These are phyloP conservation scores for Esox niger DNA, from an alignment of 2,113 vertebrate species.

Conservation along the genomic window DNA sequence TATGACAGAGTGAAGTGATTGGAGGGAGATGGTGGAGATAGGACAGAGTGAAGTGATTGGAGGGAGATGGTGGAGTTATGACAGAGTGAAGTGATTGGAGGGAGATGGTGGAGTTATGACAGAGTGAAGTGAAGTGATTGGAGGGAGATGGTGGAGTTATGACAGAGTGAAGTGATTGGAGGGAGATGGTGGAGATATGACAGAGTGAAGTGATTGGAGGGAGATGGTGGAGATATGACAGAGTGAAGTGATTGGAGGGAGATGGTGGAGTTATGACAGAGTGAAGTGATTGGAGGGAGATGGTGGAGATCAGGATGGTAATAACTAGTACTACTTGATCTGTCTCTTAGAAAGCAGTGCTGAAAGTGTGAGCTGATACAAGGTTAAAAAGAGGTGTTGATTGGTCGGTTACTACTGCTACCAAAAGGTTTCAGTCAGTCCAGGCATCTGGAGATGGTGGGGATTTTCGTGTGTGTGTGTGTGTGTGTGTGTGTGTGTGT, in stretches of 20 bases:
- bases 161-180: background rate
- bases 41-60: too few species aligned
- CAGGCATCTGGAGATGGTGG: constrained; percentile 40
- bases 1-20: too few species aligned
- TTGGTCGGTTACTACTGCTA: constrained; percentile 53
- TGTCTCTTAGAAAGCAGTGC: background rate
- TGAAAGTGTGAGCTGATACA: constrained; percentile 41
- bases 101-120: background rate
- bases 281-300: background rate
- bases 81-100: too few species aligned
- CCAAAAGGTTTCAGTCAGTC: constrained; percentile 27
- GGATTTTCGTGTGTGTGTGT: background rate
- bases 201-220: background rate
- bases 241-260: background rate
- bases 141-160: background rate
- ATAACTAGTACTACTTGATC: constrained; percentile 26
- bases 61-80: too few species aligned
- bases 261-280: background rate
- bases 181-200: background rate
- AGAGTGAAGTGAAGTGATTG: background rate
- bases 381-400: constrained; percentile 50
- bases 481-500: constrained; percentile 2
- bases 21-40: too few species aligned
- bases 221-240: background rate
- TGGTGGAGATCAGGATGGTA: constrained; percentile 37